phyloP scores from a whole-genome alignment of 1,140 invertebrate species.

The Samia ricini region DNA sequence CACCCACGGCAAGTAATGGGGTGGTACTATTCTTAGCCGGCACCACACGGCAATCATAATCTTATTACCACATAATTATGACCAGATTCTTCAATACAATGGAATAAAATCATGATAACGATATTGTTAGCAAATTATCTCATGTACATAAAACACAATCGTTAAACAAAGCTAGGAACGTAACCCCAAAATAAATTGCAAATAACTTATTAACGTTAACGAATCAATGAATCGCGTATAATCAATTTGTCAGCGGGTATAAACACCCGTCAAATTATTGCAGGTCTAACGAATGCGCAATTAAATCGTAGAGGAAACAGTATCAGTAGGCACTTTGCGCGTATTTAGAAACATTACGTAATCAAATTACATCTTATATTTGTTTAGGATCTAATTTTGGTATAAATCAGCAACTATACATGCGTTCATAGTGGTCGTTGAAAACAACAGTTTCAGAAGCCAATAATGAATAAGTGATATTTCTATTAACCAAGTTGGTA shows the following conservation, averaged over 20 bases:
- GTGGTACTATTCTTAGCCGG: too few species aligned
- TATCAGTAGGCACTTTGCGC: neutral
- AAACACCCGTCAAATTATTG: slow-evolving; percentile 14
- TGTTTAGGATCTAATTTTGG: too few species aligned
- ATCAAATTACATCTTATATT: too few species aligned
- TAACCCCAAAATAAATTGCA: slow-evolving; percentile 15
- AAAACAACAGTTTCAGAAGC: too few species aligned
- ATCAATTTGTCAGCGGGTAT: slow-evolving; percentile 25
- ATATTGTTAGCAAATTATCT: neutral
- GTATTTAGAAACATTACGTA: neutral
- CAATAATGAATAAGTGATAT: too few species aligned
- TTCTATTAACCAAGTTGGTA: too few species aligned
- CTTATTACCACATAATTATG: too few species aligned
- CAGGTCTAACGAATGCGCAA: slow-evolving; percentile 9
- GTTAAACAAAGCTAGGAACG: neutral
- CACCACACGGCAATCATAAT: too few species aligned
- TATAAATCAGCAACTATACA: too few species aligned
- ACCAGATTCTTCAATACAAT: neutral
- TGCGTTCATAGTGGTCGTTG: too few species aligned
- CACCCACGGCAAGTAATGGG: too few species aligned
- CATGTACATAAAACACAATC: neutral
- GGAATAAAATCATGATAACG: neutral
- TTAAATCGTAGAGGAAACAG: neutral
- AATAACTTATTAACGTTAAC: slow-evolving; percentile 22
- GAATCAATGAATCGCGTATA: slow-evolving; percentile 23